phyloP scores from a whole-genome alignment of 2,888 invertebrate species.

The Argyra leucocephala region DNA sequence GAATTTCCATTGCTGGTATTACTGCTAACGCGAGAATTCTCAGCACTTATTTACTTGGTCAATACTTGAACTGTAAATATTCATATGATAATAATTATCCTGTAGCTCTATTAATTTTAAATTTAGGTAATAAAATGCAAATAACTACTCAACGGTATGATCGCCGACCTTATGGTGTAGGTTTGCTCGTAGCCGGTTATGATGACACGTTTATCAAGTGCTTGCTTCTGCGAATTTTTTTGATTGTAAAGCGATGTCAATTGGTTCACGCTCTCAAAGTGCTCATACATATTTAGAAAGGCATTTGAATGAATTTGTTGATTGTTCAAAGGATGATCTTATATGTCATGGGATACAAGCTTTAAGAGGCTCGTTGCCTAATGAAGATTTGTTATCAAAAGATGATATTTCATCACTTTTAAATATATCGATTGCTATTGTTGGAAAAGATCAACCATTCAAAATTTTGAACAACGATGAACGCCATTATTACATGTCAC shows the following conservation, averaged over 20 bases:
- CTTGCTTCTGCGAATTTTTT: conserved; percentile 97
- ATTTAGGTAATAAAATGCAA: conserved; percentile 92
- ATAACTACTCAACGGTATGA: conserved; percentile 97
- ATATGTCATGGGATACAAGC: conserved; percentile 91
- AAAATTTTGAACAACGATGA: conserved; percentile 72
- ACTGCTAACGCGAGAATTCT: conserved; percentile 95
- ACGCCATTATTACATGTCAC: conserved; percentile 32
- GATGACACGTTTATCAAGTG: conserved; percentile 96
- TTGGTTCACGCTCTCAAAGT: conserved; percentile 94
- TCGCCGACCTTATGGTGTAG: conserved; percentile 93
- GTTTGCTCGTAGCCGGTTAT: conserved; percentile 91
- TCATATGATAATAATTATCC: conserved; percentile 82
- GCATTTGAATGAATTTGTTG: conserved; percentile 64
- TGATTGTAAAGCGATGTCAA: conserved; percentile 97
- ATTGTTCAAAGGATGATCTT: conserved; percentile 68
- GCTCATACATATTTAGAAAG: conserved; percentile 96
- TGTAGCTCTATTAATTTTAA: conserved; percentile 71
- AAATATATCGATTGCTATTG: conserved; percentile 79
- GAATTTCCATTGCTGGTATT: conserved; percentile 91
- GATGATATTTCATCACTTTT: conserved; percentile 32
- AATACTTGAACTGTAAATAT: conserved; percentile 90
- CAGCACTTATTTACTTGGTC: conserved; percentile 87
- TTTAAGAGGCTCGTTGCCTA: conserved; percentile 88
- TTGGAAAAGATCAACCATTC: conserved; percentile 75
- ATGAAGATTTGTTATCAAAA: conserved; percentile 72